Base-by-base conservation (phyloP, 2,888 invertebrate genomes). In the Drosophila atripex region DNA sequence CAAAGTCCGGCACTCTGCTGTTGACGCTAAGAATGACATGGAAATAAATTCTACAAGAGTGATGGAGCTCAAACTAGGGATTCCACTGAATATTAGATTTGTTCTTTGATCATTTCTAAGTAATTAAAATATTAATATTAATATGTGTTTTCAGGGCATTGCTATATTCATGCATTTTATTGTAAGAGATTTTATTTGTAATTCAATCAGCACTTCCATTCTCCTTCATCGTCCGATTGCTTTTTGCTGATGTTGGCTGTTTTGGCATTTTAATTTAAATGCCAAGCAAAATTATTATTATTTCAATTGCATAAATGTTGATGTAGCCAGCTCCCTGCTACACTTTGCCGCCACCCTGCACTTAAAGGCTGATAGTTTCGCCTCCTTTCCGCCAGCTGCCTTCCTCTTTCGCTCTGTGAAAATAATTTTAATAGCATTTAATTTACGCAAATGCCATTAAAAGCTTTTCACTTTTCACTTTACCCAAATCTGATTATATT, bases 351-450 rank as follows among this genome's bases (percentile, higher is more conserved):
- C 12, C 43, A 23, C 49, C 4, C 38, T 16, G 38, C 30, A 32
- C 54, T 53, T 68, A 18, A 65, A 66, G 45, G 45, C 45, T 45
- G 38, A 64, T 66, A 52, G 53, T 64, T 66, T 18, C 45, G 28
- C 30, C 18, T 21, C 38, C 12, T 12, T 30, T 16, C 7, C 18
- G 8, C 11, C 12, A 11, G 7, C 0, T 6, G 6, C 21, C 18
- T 2, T n/a, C 38, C 43, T 46, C 12, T 11, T 14, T 38, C 32
- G 69, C 53, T 70, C 79, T 70, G 69, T 74, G 86, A 85, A 87
- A 82, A 82, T 88, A 87, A 82, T 88, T 88, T 85, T 88, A 87
- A 82, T 85, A 78, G 76, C 78, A 82, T 82, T 85, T 87, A 78
- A 87, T 82, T 87, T 87, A 80, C 75, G 85, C 78, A 80, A 87